phyloP scores from a whole-genome alignment of 2,113 vertebrate species.

The Galeopterus variegatus region DNA sequence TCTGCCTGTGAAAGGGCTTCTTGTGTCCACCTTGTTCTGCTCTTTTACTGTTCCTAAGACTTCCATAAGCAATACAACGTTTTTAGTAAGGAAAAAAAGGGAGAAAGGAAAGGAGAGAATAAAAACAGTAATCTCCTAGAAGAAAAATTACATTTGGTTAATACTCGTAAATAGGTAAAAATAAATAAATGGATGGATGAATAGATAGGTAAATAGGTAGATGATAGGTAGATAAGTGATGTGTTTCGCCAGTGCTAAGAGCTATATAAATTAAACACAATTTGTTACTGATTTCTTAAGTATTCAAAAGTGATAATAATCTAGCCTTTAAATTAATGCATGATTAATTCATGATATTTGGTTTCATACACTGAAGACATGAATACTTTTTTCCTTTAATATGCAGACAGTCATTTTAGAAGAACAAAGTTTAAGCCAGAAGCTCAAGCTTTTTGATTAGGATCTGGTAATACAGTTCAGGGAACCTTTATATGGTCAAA shows the following conservation, averaged over 20 bases:
- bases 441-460: not conserved
- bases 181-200: not conserved
- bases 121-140: not conserved
- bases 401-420: not conserved
- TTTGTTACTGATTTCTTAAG: not conserved
- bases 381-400: not conserved
- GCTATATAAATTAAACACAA: not conserved
- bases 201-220: not conserved
- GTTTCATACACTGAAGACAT: not conserved
- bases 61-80: not conserved
- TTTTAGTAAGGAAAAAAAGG: not conserved
- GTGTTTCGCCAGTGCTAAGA: not conserved
- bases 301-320: not conserved
- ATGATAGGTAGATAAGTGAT: not conserved
- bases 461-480: not conserved
- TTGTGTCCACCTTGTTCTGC: not conserved
- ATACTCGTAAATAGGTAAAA: not conserved
- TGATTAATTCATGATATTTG: not conserved
- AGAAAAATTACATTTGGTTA: not conserved
- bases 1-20: not conserved
- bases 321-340: not conserved
- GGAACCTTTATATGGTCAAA: not conserved
- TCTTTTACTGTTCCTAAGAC: not conserved
- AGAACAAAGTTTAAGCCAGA: not conserved
- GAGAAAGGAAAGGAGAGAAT: not conserved